Evolutionary conservation across 1,140 invertebrate species (phyloP).

Genomic region (Drosophila orena): DNA sequence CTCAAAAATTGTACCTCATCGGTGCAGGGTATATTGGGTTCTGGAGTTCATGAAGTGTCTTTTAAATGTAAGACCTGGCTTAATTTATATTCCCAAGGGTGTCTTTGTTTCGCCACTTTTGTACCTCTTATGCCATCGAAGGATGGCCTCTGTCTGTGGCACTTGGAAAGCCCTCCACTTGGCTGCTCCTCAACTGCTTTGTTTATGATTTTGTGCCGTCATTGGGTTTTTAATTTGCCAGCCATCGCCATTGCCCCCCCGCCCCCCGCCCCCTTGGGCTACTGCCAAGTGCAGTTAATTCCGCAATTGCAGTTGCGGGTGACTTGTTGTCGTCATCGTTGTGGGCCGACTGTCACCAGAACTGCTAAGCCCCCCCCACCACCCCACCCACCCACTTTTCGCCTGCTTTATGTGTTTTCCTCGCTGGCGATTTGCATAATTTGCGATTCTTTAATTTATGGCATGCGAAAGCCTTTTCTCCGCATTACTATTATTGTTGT

Average conservation of each 20-base stretch:
- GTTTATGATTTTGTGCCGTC: conserved; percentile 73
- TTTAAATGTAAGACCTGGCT: not conserved
- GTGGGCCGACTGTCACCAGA: conserved; percentile 27
- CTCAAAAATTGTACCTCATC: conserved; percentile 1
- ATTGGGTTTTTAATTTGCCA: conserved; percentile 51
- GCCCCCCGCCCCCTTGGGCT: not conserved
- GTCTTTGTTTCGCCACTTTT: conserved; percentile 4
- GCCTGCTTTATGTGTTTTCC: conserved; percentile 31
- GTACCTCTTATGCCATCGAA: conserved; percentile 7
- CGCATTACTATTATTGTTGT: conserved; percentile 54
- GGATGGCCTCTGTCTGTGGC: conserved; percentile 21
- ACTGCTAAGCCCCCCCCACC: too few relatives aligned
- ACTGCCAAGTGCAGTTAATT: conserved; percentile 74
- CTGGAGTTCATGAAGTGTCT: not conserved
- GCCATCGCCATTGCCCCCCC: not conserved
- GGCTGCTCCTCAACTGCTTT: conserved; percentile 47
- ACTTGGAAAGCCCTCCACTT: conserved; percentile 10
- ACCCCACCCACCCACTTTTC: not conserved
- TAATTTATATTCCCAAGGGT: conserved; percentile 3
- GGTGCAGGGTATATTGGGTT: not conserved
- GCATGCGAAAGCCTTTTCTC: conserved; percentile 61
- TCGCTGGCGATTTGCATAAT: conserved; percentile 68
- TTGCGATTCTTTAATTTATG: conserved; percentile 80
- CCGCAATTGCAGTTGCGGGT: conserved; percentile 50
- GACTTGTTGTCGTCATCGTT: conserved; percentile 52